Evolutionary conservation across 2,888 invertebrate species (phyloP), one percentile per base, ranked within the genome.

Genomic region (Lycaena phlaeas): DNA sequence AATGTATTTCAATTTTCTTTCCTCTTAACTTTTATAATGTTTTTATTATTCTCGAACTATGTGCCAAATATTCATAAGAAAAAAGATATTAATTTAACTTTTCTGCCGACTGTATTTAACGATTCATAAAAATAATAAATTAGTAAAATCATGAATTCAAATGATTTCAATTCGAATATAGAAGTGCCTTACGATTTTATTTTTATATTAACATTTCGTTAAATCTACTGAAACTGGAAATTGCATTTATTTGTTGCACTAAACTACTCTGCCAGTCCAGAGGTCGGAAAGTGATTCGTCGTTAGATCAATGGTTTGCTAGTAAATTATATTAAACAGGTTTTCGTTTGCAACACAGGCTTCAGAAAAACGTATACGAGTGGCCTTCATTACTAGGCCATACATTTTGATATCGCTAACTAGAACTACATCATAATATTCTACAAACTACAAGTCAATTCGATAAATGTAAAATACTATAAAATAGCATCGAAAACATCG

Each of bases 141-240:
- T 60, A 61, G 58, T 69, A 68, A 68, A 63, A 64, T 58, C 64
- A 57, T 62, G 52, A 57, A 64, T 64, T 66, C 59, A 68, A 66
- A 61, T 74, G 53, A 57, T 65, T 75, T 75, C 71, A 72, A 74
- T 65, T 72, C 66, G 61, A 68, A 79, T 70, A 79, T 78, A 81
- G 77, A 82, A 82, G 84, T 84, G 84, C 84, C 84, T 84, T 84
- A 84, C 75, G 59, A 73, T 75, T 77, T 77, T 71, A 67, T 81
- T 81, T 81, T 73, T 73, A 61, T 68, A 74, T 63, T 63, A 48
- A 66, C 65, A 64, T 63, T 60, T 62, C 59, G 50, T 59, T 68
- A 6, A 9, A 5, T 22, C 22, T 22, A 5, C 22, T 22, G 22
- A 5, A 3, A 22, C 70, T 75, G 70, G 68, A 69, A 66, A 68